A percentile compares a stretch with the other conserved stretches of the same genome.
These are phyloP conservation scores for Ophiodon elongatus DNA, from an alignment of 2,113 vertebrate genomes.

Conservation along the genomic window DNA sequence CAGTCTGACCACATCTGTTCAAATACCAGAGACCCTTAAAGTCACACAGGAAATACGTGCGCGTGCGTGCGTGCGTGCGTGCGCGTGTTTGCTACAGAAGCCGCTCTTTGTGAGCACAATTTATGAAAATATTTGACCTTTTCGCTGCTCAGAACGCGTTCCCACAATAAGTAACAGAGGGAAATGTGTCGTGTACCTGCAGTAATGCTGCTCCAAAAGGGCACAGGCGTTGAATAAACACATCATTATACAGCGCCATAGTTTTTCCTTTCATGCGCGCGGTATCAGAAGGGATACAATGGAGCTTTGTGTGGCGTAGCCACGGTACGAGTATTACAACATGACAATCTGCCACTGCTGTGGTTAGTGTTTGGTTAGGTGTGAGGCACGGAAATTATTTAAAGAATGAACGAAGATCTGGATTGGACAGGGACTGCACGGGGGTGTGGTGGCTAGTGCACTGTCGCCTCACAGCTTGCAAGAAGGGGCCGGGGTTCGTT, in stretches of 20 bases:
- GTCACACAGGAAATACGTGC: slow-evolving; percentile 75
- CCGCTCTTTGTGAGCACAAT: slow-evolving; percentile 61
- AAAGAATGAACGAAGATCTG: neutral
- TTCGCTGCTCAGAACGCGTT: slow-evolving; percentile 32
- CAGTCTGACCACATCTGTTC: slow-evolving; percentile 85
- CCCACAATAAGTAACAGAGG: slow-evolving; percentile 55
- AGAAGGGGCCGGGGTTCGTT: too few species aligned
- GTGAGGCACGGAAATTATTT: neutral
- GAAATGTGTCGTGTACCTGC: slow-evolving; percentile 38
- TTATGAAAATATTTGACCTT: slow-evolving; percentile 69
- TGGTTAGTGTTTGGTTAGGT: neutral
- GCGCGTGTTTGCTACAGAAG: slow-evolving; percentile 45
- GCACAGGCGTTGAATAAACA: slow-evolving; percentile 16
- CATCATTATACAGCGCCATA: neutral
- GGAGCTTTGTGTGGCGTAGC: neutral
- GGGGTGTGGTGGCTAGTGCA: too few species aligned
- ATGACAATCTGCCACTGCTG: neutral
- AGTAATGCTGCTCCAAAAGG: slow-evolving; percentile 25
- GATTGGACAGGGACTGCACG: neutral
- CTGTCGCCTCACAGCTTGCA: neutral
- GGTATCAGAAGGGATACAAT: neutral
- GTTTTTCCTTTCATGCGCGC: neutral
- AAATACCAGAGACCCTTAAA: slow-evolving; percentile 82
- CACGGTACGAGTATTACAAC: neutral
- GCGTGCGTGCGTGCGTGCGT: slow-evolving; percentile 6